phyloP scores from a whole-genome alignment of 2,113 vertebrate species.

The Beaufortia kweichowensis region DNA sequence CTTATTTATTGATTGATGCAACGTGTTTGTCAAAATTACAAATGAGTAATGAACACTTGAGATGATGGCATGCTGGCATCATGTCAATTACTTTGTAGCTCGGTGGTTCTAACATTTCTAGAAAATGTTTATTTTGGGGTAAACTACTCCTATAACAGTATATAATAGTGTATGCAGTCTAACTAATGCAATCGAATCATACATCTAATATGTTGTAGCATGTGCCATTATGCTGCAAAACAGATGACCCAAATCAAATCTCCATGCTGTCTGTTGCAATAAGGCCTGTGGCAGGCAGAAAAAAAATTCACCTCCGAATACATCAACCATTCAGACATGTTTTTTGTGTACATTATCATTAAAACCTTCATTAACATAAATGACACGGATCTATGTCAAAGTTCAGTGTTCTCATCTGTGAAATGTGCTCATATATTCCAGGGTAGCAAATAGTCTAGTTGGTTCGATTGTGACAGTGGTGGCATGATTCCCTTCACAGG shows the following conservation, averaged over 20 bases:
- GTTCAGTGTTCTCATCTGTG: conserved; percentile 18
- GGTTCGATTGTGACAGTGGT: neutral
- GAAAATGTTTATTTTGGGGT: too few species aligned
- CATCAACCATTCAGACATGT: neutral
- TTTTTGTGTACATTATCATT: conserved; percentile 4
- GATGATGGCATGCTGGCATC: too few species aligned
- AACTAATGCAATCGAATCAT: too few species aligned
- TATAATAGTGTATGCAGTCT: too few species aligned
- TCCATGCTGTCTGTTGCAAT: neutral
- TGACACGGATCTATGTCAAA: conserved; percentile 6
- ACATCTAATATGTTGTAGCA: neutral
- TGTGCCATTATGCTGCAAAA: neutral
- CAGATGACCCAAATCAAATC: neutral
- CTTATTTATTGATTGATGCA: too few species aligned
- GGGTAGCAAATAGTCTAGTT: neutral
- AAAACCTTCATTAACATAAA: neutral
- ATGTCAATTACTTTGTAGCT: too few species aligned
- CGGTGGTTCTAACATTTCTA: too few species aligned
- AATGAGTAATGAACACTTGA: too few species aligned
- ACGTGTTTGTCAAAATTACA: too few species aligned
- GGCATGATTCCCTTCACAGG: conserved; percentile 1
- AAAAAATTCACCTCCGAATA: neutral
- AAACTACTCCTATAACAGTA: too few species aligned
- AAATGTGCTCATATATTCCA: neutral
- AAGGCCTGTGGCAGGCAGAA: neutral